Conservation (phyloP, 2,113 vertebrate species). For the Poecile atricapillus region DNA sequence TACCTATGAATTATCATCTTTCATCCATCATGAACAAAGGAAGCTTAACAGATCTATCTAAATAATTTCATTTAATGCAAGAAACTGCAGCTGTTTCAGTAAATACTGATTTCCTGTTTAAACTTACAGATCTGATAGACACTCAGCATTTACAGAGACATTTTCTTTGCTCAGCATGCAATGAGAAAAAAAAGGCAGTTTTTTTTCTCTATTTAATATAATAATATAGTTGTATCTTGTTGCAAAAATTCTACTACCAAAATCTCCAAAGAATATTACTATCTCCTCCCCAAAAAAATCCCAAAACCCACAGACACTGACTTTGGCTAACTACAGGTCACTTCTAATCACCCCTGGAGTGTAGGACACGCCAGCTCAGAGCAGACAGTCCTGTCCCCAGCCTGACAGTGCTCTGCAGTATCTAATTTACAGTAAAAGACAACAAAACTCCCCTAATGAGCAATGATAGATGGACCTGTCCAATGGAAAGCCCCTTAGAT, state of each 20-base stretch:
- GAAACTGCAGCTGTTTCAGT: slow-evolving; percentile 3
- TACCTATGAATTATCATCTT: background rate
- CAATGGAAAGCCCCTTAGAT: background rate
- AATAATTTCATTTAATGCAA: background rate
- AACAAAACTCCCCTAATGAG: background rate
- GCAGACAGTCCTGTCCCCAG: background rate
- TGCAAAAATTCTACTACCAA: background rate
- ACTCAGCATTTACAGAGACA: background rate
- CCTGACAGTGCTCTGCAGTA: background rate
- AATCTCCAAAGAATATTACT: background rate
- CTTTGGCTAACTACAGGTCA: background rate
- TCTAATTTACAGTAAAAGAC: background rate
- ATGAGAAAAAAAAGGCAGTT: background rate
- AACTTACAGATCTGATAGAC: background rate
- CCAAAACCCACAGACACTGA: background rate
- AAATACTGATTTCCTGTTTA: slow-evolving; percentile 35
- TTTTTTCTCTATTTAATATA: background rate
- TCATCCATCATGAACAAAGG: background rate
- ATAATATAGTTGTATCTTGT: background rate
- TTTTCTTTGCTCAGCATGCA: slow-evolving; percentile 2
- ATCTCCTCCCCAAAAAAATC: accelerated
- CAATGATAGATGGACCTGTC: background rate
- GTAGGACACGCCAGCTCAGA: background rate
- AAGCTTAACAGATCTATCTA: background rate
- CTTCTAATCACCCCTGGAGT: background rate